Conservation (phyloP, 2,113 vertebrate species). For the Psittacula cyanocephala region DNA sequence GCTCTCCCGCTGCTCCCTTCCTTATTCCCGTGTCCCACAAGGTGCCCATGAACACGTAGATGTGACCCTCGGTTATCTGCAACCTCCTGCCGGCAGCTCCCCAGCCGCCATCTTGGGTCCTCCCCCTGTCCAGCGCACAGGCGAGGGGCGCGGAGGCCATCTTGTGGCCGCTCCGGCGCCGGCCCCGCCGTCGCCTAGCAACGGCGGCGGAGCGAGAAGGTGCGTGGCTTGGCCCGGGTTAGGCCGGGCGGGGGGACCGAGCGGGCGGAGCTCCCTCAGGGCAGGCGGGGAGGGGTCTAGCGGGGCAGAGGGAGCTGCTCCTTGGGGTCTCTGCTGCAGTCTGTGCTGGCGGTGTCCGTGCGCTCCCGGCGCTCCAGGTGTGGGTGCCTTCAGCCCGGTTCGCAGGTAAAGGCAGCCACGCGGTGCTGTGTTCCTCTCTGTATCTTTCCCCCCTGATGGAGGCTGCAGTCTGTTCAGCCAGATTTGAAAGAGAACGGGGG, state of each 20-base stretch:
- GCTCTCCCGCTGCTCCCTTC: neutral
- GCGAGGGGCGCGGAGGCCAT: constrained; percentile 25
- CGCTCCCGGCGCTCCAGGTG: neutral
- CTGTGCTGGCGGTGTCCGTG: neutral
- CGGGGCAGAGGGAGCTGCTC: neutral
- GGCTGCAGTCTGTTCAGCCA: neutral
- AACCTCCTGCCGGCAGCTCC: neutral
- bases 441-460: accelerated
- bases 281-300: neutral
- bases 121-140: accelerated
- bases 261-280: neutral
- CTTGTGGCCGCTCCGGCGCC: neutral
- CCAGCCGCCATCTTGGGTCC: neutral
- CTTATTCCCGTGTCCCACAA: accelerated
- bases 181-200: neutral
- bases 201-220: neutral
- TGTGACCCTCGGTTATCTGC: accelerated
- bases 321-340: accelerated
- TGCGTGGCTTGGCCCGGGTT: neutral
- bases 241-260: neutral
- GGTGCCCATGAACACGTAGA: too few relatives aligned
- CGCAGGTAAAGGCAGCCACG: too few relatives aligned
- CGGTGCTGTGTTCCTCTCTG: too few relatives aligned
- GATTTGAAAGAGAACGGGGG: neutral
- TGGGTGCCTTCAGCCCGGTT: too few relatives aligned